A percentile compares a stretch with the other conserved stretches of the same genome.
These are phyloP conservation scores for Teleogryllus occipitalis DNA, from an alignment of 1,140 invertebrate genomes.

Conservation along the genomic window DNA sequence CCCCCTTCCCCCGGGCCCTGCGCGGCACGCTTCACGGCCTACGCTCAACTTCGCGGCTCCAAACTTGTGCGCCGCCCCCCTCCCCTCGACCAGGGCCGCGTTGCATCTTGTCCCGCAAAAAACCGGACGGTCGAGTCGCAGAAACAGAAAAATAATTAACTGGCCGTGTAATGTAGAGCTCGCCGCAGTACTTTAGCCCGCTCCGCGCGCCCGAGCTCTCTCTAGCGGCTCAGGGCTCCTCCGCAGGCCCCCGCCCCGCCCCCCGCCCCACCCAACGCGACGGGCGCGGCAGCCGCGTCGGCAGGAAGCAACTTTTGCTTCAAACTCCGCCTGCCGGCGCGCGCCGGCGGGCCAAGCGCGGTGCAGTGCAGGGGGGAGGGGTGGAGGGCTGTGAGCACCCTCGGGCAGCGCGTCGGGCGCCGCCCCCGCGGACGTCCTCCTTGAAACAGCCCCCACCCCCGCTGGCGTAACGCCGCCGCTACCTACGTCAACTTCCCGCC, in stretches of 20 bases:
- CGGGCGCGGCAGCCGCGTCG: too few relatives aligned
- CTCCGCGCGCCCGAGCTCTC: background rate
- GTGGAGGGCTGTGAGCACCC: too few relatives aligned
- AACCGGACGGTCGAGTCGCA: background rate
- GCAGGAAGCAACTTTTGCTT: background rate
- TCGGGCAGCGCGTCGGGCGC: too few relatives aligned
- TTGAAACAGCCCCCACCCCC: too few relatives aligned
- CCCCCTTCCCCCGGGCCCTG: too few relatives aligned
- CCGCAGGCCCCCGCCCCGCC: too few relatives aligned
- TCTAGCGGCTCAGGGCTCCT: background rate
- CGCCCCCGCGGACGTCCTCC: too few relatives aligned
- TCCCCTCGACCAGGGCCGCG: too few relatives aligned
- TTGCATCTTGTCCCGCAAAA: background rate
- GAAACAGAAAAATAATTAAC: conserved; percentile 1
- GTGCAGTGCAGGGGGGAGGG: too few relatives aligned
- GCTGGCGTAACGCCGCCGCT: too few relatives aligned
- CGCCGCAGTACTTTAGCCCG: background rate
- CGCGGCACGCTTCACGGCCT: background rate
- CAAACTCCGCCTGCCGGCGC: background rate
- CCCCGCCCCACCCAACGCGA: background rate
- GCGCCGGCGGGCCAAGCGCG: too few relatives aligned
- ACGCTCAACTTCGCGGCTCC: background rate
- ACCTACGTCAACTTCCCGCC: too few relatives aligned
- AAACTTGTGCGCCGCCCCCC: background rate
- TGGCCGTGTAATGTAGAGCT: background rate